Base-by-base conservation (phyloP, 2,797 vertebrate genomes). In the Labroides dimidiatus region DNA sequence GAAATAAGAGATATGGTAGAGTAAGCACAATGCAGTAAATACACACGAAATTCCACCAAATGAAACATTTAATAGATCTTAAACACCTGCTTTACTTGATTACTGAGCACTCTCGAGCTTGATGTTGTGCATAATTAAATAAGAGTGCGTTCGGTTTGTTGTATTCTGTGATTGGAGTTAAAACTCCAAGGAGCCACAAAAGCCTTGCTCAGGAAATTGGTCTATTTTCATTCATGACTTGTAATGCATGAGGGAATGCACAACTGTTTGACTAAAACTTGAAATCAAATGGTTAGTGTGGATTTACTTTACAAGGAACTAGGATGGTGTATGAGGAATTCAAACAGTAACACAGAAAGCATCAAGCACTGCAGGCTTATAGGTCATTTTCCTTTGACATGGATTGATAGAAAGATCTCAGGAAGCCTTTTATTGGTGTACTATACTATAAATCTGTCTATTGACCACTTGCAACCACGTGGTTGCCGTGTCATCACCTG, bases 1-100 rank as follows among this genome's bases (percentile, higher is more conserved):
- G 72, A 83, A 82, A 84, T 71, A 27, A 70, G 64, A 50, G 45
- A 16, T 23, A 53, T 23, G 44, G 47, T 12, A 15, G 69, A 57
- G 63, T 43, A 19, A 52, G 33, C 71, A 19, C 59, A 50, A 1
- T 1, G 33, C 36, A 72, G 69, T 42, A 64, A 71, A 82, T 43
- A 52, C 24, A 53, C 64, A 63, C 57, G 47, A 33, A 72, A 56
- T 75, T 45, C 56, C 45, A 45, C n/a, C 58, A 42, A 69, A 66
- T 48, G 53, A 49, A 16, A 45, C 43, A 56, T 72, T 76, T 67
- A 72, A 62, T 64, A 45, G 48, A 41, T 56, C 59, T 75, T 64
- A 75, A 73, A 69, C 64, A 76, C 50, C 77, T 70, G 61, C 57
- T 24, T 51, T 33, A 41, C 30, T 41, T 13, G 42, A 57, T 75